phyloP scores from a whole-genome alignment of 2,113 vertebrate species.

The Dipodomys spectabilis region DNA sequence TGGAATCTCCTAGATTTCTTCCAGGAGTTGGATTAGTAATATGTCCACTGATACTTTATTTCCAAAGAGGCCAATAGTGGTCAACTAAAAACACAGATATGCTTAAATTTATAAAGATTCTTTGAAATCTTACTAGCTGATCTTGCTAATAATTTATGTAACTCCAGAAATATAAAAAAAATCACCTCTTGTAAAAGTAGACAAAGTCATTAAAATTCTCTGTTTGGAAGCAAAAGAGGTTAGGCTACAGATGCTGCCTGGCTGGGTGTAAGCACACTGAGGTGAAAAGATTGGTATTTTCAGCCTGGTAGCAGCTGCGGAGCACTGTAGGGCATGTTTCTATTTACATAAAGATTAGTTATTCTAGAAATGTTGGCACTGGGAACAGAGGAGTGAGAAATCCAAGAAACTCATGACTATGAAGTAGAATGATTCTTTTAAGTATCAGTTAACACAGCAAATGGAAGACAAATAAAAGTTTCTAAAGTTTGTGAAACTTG shows the following conservation, averaged over 20 bases:
- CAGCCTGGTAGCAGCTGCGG: slow-evolving; percentile 44
- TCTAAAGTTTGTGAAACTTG: slow-evolving; percentile 59
- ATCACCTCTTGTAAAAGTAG: slow-evolving; percentile 11
- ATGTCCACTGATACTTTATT: background rate
- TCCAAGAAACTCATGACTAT: slow-evolving; percentile 54
- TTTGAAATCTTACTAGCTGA: background rate
- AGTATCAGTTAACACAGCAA: slow-evolving; percentile 56
- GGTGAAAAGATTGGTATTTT: slow-evolving; percentile 53
- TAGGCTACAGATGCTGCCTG: slow-evolving; percentile 41
- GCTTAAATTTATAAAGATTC: background rate
- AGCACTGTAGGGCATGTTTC: slow-evolving; percentile 64
- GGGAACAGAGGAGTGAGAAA: slow-evolving; percentile 62
- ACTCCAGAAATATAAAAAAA: slow-evolving; percentile 18
- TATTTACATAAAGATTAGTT: slow-evolving; percentile 72
- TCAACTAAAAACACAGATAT: background rate
- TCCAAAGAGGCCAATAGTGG: background rate
- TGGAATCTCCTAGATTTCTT: background rate
- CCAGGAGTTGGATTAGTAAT: background rate
- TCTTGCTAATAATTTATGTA: background rate
- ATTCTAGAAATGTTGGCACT: slow-evolving; percentile 68
- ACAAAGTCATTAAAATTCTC: slow-evolving; percentile 55
- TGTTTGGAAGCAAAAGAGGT: slow-evolving; percentile 53
- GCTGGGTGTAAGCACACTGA: slow-evolving; percentile 23
- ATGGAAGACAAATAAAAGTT: slow-evolving; percentile 50
- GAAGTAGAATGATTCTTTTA: slow-evolving; percentile 52